Conservation (phyloP, 92 coral and sea anemone genomes). For the Epizoanthus illoricatus region DNA sequence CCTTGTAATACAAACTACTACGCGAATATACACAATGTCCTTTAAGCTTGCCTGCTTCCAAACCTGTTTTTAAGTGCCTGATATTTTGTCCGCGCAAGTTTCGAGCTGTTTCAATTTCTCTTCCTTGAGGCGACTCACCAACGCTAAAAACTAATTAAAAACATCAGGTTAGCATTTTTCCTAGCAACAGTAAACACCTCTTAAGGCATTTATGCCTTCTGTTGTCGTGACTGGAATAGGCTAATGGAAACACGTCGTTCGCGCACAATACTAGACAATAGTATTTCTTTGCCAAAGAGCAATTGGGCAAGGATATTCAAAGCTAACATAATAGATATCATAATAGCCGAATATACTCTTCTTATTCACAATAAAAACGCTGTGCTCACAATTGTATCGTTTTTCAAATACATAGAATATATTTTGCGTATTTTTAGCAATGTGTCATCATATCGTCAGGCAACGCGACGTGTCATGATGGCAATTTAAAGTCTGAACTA, state of each 20-base stretch:
- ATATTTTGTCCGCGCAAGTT: neutral
- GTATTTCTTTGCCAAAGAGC: constrained; percentile 3
- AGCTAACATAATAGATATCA: neutral
- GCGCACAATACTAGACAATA: constrained; percentile 27
- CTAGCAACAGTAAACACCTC: constrained; percentile 31
- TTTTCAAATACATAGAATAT: neutral
- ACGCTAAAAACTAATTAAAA: constrained; percentile 66
- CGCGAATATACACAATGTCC: neutral
- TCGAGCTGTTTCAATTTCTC: constrained; percentile 74
- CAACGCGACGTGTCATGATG: neutral
- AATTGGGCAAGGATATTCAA: constrained; percentile 14
- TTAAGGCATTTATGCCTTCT: constrained; percentile 3
- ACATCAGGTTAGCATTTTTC: neutral
- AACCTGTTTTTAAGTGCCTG: no score
- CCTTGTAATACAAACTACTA: neutral
- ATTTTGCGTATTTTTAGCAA: neutral
- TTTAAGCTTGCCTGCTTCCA: no score
- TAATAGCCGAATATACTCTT: neutral
- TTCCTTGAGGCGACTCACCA: constrained; percentile 75
- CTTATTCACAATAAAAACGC: neutral
- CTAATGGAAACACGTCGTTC: constrained; percentile 16
- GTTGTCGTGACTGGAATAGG: constrained; percentile 22
- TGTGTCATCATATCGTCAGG: neutral
- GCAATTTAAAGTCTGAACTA: no score
- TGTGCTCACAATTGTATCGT: neutral